Percentiles rank a stretch among this genome's conserved stretches.
Conservation (phyloP, 2,113 vertebrate genomes). For the Acrocephalus arundinaceus region DNA sequence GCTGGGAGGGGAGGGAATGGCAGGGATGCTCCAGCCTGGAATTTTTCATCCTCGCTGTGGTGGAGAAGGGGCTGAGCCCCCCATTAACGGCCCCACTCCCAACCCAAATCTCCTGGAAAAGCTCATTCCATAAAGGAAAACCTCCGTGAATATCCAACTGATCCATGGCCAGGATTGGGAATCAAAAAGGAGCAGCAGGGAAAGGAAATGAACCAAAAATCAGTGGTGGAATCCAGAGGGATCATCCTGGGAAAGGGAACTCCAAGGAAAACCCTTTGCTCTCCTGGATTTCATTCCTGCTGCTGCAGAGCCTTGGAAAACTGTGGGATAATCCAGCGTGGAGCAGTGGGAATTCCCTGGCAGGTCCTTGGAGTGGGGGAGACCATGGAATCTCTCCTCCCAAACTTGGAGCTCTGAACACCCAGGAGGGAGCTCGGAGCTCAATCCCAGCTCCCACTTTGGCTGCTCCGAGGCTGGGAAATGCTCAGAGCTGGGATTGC, state of each 20-base stretch:
- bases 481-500: not conserved
- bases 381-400: rapidly evolving
- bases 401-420: not conserved
- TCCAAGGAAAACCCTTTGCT: not conserved
- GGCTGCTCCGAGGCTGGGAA: not conserved
- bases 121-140: not conserved
- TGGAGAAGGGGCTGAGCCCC: not conserved
- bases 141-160: rapidly evolving
- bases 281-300: not conserved
- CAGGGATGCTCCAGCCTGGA: not conserved
- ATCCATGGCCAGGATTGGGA: not conserved
- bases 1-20: not conserved
- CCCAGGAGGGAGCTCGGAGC: not conserved
- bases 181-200: not conserved
- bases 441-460: not conserved
- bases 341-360: not conserved
- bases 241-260: not conserved
- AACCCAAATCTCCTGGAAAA: not conserved
- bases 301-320: not conserved
- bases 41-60: rapidly evolving
- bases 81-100: rapidly evolving
- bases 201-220: not conserved
- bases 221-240: not conserved
- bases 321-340: not conserved
- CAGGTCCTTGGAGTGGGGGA: not conserved